Base-by-base conservation (phyloP, 2,888 invertebrate species). In the Meiosimyza platycephala region DNA sequence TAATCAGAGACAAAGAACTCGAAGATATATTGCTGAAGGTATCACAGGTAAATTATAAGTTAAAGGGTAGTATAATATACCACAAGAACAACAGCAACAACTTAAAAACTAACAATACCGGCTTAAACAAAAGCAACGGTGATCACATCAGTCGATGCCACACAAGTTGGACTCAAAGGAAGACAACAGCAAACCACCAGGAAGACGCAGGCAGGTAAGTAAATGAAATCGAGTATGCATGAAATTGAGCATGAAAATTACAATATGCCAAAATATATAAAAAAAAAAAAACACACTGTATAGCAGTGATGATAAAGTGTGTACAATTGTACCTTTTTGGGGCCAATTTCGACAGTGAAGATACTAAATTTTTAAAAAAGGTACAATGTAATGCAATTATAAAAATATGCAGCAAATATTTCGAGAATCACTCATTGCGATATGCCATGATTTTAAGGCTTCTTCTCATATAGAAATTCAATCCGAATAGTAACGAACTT, bases 31-130 rank as follows among this genome's bases (percentile, higher is more conserved):
- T 12, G 48, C 22, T 48, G 12, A 22, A 47, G 47, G 63, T 48
- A 63, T 11, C 28, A 18, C 48, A 63, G 63, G 63, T 63, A 63
- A 63, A 63, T 63, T 63, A 63, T 63, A 63, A 16, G 63, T n/a
- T 63, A 63, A 16, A 63, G 47, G n/a, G 60, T 60, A 60, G 40
- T 7, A 48, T 63, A 63, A 33, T n/a, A 15, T 13, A 63, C n/a
- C 5, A n/a, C 48, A 48, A 47, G n/a, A 63, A 63, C 47, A 47
- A 16, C 18, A 22, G 33, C 33, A 54, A 16, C 18, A 16, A 16
- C 18, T n/a, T 4, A 15, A 60, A 40, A 40, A 60, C 60, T 40
- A 60, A 60, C 33, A 60, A 33, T 60, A 15, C 15, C 33, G 40
- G 60, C 33, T n/a, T n/a, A 12, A 40, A 63, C 47, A 63, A 63